These are phyloP conservation scores for Malurus cyaneus DNA, from an alignment of 2,113 vertebrate species.

Conservation along the genomic window DNA sequence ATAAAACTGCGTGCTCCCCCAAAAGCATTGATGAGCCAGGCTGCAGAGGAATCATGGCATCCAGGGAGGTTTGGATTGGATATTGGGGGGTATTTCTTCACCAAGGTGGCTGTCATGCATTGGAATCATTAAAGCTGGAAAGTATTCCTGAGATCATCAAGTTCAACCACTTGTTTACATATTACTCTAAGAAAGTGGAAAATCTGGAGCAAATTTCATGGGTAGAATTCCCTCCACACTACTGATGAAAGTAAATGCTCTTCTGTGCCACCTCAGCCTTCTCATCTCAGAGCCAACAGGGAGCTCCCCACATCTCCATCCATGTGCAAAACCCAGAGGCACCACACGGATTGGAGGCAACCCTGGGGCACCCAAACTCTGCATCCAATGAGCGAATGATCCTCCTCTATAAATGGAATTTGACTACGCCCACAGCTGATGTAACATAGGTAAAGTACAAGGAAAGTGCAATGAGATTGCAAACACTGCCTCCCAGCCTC, in stretches of 20 bases:
- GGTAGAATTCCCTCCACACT: background rate
- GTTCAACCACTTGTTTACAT: background rate
- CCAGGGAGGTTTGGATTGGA: background rate
- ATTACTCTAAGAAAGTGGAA: background rate
- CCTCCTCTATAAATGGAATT: fast-evolving
- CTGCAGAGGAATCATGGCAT: fast-evolving
- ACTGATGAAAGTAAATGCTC: background rate
- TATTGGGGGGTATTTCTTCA: background rate
- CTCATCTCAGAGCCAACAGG: background rate
- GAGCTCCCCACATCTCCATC: background rate
- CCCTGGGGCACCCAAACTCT: fast-evolving
- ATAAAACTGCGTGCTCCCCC: background rate
- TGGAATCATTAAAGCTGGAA: background rate
- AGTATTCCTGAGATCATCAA: background rate
- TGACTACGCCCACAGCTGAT: background rate
- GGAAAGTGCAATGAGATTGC: background rate
- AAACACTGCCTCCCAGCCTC: background rate
- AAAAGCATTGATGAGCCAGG: fast-evolving
- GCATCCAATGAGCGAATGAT: background rate
- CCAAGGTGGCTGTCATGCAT: background rate
- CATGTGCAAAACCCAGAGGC: background rate
- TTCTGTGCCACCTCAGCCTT: background rate
- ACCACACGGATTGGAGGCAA: fast-evolving
- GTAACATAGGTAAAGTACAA: fast-evolving
- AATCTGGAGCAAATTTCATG: background rate